Evolutionary conservation across 30 jellyfish, hydroid and myxozoan species (phyloP).

Genomic region (Chironex yamaguchii): DNA sequence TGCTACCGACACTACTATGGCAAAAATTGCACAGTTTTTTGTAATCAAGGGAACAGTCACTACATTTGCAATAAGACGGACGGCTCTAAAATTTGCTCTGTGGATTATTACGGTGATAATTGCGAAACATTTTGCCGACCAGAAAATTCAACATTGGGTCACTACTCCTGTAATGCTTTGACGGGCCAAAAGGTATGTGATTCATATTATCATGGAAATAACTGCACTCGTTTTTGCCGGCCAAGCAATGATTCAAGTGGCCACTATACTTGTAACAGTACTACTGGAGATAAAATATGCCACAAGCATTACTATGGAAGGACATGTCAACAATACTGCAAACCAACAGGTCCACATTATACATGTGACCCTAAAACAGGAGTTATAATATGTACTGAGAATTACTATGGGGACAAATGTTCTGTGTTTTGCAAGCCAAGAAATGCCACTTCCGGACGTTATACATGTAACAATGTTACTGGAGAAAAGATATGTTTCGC

Average conservation of each 20-base stretch:
- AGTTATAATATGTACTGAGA: neutral
- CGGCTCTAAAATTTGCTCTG: constrained; percentile 52
- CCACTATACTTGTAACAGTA: neutral
- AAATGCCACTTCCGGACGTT: neutral
- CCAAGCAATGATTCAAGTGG: neutral
- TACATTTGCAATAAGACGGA: constrained; percentile 62
- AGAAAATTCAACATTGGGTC: neutral
- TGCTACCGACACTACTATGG: constrained; percentile 52
- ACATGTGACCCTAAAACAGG: neutral
- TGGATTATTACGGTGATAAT: neutral
- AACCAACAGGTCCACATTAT: neutral
- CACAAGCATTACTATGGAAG: neutral
- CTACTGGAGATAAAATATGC: neutral
- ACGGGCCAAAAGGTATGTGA: neutral
- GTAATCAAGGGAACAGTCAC: neutral
- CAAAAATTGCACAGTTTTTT: constrained; percentile 11
- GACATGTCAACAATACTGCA: neutral
- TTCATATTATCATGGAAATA: neutral
- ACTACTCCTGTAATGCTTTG: neutral
- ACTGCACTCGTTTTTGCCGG: neutral
- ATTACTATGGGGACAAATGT: neutral
- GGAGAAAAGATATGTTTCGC: neutral
- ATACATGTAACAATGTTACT: neutral
- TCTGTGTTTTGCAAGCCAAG: neutral
- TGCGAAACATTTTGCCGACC: constrained; percentile 7